A percentile compares a stretch with the other conserved stretches of the same genome.
These are phyloP conservation scores for Drosophila orena DNA, from an alignment of 1,140 invertebrate genomes.

Conservation along the genomic window DNA sequence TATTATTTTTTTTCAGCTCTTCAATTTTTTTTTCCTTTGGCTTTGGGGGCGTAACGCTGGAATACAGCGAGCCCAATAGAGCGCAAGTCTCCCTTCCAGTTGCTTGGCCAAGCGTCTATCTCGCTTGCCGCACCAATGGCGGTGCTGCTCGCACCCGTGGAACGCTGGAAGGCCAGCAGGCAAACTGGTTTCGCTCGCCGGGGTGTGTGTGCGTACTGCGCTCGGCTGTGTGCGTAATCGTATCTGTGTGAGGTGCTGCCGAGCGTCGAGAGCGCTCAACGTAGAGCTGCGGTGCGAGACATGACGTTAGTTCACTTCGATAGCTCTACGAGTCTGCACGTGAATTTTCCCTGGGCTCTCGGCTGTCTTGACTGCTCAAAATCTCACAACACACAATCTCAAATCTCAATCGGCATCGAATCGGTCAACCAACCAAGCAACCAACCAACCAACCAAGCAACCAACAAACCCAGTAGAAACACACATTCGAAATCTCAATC, in stretches of 20 bases:
- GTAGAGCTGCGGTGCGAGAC: slow-evolving; percentile 78
- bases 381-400: slow-evolving; percentile 27
- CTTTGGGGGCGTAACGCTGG: slow-evolving; percentile 73
- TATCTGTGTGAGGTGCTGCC: slow-evolving; percentile 7
- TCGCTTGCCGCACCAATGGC: slow-evolving; percentile 21
- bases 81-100: slow-evolving; percentile 75
- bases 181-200: slow-evolving; percentile 61
- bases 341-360: slow-evolving; percentile 72
- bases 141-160: slow-evolving; percentile 24
- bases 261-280: slow-evolving; percentile 72
- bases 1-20: slow-evolving; percentile 14
- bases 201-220: slow-evolving; percentile 10
- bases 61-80: slow-evolving; percentile 66
- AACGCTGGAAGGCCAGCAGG: slow-evolving; percentile 45
- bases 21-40: slow-evolving; percentile 6
- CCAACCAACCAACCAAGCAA: background rate
- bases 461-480: background rate
- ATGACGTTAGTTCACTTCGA: slow-evolving; percentile 85
- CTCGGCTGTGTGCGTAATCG: slow-evolving; percentile 7
- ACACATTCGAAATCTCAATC: background rate
- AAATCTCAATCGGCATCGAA: slow-evolving; percentile 19
- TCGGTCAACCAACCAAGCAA: background rate
- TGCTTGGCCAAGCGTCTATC: slow-evolving; percentile 20
- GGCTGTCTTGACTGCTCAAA: slow-evolving; percentile 46
- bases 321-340: slow-evolving; percentile 85